Conservation (phyloP, 2,888 invertebrate genomes). For the Amiota mariae region DNA sequence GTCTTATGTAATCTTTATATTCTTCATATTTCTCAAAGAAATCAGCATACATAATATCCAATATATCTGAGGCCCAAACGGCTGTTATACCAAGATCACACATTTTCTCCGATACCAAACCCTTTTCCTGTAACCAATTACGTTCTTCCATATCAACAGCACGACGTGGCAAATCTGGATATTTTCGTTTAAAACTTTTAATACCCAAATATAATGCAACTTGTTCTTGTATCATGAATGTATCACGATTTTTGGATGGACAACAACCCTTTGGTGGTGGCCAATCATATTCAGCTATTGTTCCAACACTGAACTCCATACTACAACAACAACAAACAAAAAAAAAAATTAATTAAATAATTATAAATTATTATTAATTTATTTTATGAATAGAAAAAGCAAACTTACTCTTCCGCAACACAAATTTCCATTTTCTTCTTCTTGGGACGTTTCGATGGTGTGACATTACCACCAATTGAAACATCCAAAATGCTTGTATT, state of each 20-base stretch:
- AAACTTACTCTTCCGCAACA: constrained; percentile 73
- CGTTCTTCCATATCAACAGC: constrained; percentile 92
- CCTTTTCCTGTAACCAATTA: constrained; percentile 87
- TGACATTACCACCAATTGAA: constrained; percentile 57
- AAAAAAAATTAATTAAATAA: constrained; percentile 18
- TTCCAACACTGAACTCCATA: constrained; percentile 84
- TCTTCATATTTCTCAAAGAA: constrained; percentile 97
- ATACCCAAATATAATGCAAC: constrained; percentile 95
- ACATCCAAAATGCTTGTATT: constrained; percentile 74
- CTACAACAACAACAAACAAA: constrained; percentile 45
- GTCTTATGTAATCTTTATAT: constrained; percentile 78
- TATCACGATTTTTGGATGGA: constrained; percentile 78
- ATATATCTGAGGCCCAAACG: constrained; percentile 91
- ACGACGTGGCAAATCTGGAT: constrained; percentile 89
- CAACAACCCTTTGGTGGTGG: constrained; percentile 78
- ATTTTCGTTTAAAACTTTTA: constrained; percentile 96
- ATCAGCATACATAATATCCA: constrained; percentile 96
- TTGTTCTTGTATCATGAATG: constrained; percentile 97
- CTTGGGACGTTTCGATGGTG: constrained; percentile 71
- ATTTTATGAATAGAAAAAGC: constrained; percentile 2
- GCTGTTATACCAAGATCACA: constrained; percentile 96
- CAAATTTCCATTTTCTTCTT: constrained; percentile 75
- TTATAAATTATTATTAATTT: constrained; percentile 25
- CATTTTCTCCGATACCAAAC: constrained; percentile 90
- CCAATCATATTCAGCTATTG: constrained; percentile 96